Conservation (phyloP, 2,113 vertebrate genomes). For the Ageneiosus marmoratus region DNA sequence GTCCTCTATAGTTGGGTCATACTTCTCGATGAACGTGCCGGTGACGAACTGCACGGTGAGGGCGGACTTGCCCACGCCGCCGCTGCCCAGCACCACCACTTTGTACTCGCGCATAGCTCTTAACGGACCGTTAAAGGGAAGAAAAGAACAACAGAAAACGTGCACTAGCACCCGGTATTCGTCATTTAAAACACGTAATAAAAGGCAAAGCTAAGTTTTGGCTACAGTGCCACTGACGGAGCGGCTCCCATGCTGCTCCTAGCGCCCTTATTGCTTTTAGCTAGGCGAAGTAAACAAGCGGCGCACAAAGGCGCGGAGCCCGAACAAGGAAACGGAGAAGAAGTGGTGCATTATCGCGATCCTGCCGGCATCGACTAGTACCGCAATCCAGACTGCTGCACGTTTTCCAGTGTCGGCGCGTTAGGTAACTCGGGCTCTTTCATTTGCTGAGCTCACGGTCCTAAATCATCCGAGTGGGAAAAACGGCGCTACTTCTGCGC, state of each 20-base stretch:
- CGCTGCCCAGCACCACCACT: conserved; percentile 96
- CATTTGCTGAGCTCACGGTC: conserved; percentile 66
- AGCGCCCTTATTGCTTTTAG: conserved; percentile 55
- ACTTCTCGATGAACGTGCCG: conserved; percentile 95
- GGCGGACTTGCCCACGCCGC: conserved; percentile 94
- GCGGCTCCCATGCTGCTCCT: conserved; percentile 62
- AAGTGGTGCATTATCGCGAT: conserved; percentile 66
- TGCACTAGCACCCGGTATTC: conserved; percentile 55
- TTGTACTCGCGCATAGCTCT: conserved; percentile 93
- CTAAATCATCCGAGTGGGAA: conserved; percentile 57
- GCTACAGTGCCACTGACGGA: conserved; percentile 36
- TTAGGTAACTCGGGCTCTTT: conserved; percentile 54
- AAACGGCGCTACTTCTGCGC: conserved; percentile 66
- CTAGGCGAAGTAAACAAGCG: conserved; percentile 58
- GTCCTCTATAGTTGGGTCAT: conserved; percentile 96
- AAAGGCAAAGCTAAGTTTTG: conserved; percentile 54
- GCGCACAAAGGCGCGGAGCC: conserved; percentile 75
- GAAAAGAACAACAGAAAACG: conserved; percentile 20
- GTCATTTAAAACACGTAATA: conserved; percentile 61
- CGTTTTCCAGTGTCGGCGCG: conserved; percentile 46
- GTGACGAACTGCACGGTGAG: conserved; percentile 96
- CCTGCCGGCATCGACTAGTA: conserved; percentile 61
- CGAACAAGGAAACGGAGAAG: conserved; percentile 36
- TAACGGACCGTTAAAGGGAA: conserved; percentile 47
- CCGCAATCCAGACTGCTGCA: conserved; percentile 51